Percentiles rank a stretch among this genome's conserved stretches.
phyloP scores from a whole-genome alignment of 2,113 vertebrate species.

The Catagonus wagneri region DNA sequence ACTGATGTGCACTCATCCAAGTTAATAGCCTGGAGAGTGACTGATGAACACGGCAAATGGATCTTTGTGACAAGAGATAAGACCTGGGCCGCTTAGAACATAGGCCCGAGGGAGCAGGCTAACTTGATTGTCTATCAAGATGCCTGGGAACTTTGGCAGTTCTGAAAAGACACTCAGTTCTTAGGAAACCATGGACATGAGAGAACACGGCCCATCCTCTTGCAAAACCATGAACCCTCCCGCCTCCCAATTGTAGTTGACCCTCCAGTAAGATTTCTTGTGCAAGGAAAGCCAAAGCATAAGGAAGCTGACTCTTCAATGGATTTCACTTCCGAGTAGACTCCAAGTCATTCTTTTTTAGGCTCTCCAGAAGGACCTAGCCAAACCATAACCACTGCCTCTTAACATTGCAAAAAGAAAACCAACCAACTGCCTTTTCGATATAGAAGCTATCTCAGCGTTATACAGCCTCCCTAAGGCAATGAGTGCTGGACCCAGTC shows the following conservation, averaged over 20 bases:
- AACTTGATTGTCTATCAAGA: conserved; percentile 5
- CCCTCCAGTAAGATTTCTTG: neutral
- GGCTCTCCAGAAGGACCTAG: neutral
- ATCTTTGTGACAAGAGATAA: neutral
- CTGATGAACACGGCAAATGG: neutral
- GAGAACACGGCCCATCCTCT: neutral
- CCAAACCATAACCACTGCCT: neutral
- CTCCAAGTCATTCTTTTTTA: neutral
- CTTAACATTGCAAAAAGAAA: neutral
- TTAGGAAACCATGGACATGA: neutral
- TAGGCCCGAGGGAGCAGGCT: neutral
- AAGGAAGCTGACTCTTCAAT: neutral
- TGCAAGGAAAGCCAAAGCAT: conserved; percentile 7
- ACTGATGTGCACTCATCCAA: neutral
- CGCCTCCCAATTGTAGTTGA: neutral
- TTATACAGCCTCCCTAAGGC: neutral
- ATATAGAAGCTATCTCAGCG: neutral
- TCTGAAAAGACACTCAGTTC: neutral
- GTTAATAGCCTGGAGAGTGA: neutral
- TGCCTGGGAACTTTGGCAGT: neutral
- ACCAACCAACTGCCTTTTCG: neutral
- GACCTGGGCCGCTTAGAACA: neutral
- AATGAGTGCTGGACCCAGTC: neutral
- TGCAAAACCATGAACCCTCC: neutral
- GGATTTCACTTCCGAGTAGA: neutral